Evolutionary conservation across 2,888 invertebrate species (phyloP).

Genomic region (Zhengitettix transpicula): DNA sequence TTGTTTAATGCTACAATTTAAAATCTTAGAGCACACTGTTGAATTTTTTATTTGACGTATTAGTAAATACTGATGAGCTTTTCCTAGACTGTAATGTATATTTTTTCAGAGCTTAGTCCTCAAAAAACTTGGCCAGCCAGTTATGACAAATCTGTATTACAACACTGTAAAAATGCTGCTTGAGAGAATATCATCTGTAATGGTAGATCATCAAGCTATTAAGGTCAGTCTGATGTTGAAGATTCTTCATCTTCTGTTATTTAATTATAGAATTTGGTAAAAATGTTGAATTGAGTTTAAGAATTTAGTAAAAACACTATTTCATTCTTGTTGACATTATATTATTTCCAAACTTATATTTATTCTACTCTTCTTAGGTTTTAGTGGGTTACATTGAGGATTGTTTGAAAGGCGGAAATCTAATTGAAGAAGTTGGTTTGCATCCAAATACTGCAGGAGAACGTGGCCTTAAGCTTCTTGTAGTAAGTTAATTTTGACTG

Average conservation of each 20-base stretch:
- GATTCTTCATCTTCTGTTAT: not conserved
- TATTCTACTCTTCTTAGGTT: constrained; percentile 21
- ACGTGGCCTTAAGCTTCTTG: constrained; percentile 72
- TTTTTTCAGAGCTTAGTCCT: constrained; percentile 53
- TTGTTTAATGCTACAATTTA: too few species aligned
- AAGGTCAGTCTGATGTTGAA: constrained; percentile 29
- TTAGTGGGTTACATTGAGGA: constrained; percentile 47
- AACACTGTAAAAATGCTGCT: constrained; percentile 90
- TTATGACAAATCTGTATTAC: constrained; percentile 90
- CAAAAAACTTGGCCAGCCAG: constrained; percentile 84
- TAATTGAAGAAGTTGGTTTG: constrained; percentile 59
- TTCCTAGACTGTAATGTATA: not conserved
- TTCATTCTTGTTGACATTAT: too few species aligned
- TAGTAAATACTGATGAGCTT: not conserved
- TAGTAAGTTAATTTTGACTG: constrained; percentile 31
- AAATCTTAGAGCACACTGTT: not conserved
- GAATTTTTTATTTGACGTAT: not conserved
- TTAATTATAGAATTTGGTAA: not conserved
- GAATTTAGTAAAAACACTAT: too few species aligned
- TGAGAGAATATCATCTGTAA: constrained; percentile 87
- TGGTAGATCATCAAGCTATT: constrained; percentile 84
- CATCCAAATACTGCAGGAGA: constrained; percentile 70
- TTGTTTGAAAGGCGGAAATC: constrained; percentile 52
- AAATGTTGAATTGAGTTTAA: too few species aligned
- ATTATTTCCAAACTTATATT: too few species aligned